A percentile compares a stretch with the other conserved stretches of the same genome.
These are phyloP conservation scores for Salvelinus sp. DNA, from an alignment of 2,113 vertebrate genomes.

Conservation along the genomic window DNA sequence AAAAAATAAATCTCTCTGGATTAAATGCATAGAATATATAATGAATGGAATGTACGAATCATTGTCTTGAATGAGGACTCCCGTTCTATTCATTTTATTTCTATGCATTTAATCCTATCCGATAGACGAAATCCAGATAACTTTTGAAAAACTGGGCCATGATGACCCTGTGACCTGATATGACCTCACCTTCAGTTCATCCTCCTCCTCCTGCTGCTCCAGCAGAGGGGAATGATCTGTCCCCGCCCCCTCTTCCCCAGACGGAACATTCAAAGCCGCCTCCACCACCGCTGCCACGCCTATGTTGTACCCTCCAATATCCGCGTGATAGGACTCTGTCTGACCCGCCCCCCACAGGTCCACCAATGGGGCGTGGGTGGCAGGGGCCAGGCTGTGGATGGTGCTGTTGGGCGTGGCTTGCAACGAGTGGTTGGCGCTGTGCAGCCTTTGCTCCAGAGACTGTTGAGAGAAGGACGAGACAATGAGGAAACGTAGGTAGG, in stretches of 20 bases:
- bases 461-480: constrained; percentile 35
- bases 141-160: not conserved
- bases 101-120: no score
- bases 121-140: no score
- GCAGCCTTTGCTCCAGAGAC: constrained; percentile 74
- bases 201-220: constrained; percentile 77
- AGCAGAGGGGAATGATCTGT: constrained; percentile 85
- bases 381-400: constrained; percentile 77
- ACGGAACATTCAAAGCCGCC: constrained; percentile 58
- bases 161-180: not conserved
- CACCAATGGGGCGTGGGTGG: constrained; percentile 80
- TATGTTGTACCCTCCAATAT: constrained; percentile 77
- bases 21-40: no score
- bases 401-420: constrained; percentile 81
- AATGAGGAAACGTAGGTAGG: not conserved
- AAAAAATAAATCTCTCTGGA: no score
- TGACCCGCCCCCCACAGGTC: constrained; percentile 85
- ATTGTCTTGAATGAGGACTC: no score
- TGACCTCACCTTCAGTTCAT: constrained; percentile 74
- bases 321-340: constrained; percentile 74
- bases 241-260: constrained; percentile 75
- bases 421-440: constrained; percentile 76
- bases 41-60: no score
- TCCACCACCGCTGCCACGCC: constrained; percentile 79
- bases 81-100: no score